phyloP scores from a whole-genome alignment of 2,888 invertebrate species.

The Suillia variegata region DNA sequence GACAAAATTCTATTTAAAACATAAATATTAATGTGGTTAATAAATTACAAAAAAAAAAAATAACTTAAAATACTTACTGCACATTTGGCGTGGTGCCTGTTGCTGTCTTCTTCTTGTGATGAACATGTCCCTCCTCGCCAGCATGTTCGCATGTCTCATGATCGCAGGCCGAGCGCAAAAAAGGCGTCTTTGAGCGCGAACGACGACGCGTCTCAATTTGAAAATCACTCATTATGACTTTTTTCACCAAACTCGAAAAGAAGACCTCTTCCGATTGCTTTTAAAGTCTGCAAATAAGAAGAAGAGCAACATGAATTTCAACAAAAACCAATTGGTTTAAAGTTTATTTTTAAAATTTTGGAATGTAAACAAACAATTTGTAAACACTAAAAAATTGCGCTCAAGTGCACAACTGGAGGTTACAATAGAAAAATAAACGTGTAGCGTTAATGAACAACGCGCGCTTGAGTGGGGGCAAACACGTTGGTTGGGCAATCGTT shows the following conservation, averaged over 20 bases:
- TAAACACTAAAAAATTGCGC: background rate
- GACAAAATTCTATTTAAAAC: no score
- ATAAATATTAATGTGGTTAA: no score
- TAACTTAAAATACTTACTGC: conserved; percentile 46
- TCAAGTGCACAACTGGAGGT: conserved; percentile 1
- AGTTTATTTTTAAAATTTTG: background rate
- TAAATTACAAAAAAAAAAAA: background rate
- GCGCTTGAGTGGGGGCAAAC: background rate
- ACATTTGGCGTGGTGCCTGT: conserved; percentile 43
- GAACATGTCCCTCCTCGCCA: conserved; percentile 64
- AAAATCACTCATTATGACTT: conserved; percentile 46
- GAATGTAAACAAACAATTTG: background rate
- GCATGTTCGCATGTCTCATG: conserved; percentile 65
- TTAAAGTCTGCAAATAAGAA: no score
- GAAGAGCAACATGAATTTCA: no score
- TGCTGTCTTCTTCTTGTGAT: conserved; percentile 60
- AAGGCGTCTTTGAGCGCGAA: conserved; percentile 74
- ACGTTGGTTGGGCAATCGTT: background rate
- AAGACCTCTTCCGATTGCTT: no score
- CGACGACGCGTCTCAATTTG: conserved; percentile 68
- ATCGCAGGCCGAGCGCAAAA: conserved; percentile 67
- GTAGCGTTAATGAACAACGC: background rate
- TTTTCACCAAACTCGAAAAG: background rate
- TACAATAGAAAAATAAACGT: no score
- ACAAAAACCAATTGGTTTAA: no score